Percentiles rank a stretch among this genome's conserved stretches.
Conservation (phyloP, 2,888 invertebrate species). For the Machimus atricapillus region DNA sequence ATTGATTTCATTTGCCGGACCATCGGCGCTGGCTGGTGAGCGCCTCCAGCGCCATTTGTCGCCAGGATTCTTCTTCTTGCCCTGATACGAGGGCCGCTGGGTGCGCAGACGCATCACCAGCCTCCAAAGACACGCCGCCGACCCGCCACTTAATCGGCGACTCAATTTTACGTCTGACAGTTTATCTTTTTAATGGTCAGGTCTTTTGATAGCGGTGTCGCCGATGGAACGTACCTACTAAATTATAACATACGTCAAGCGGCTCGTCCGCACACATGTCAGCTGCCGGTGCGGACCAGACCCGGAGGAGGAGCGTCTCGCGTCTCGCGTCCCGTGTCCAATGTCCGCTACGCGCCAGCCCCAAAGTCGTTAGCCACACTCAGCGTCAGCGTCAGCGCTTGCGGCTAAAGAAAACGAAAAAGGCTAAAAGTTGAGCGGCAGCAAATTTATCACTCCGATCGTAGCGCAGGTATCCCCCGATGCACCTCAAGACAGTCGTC, state of each 20-base stretch:
- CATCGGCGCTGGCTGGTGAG: neutral
- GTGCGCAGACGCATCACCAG: neutral
- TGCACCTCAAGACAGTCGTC: neutral
- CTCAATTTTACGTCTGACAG: conserved; percentile 48
- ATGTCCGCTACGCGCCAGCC: neutral
- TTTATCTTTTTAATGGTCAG: conserved; percentile 49
- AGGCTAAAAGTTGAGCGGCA: conserved; percentile 26
- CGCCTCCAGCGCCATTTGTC: neutral
- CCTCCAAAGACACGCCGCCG: neutral
- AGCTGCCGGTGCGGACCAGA: neutral
- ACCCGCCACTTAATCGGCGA: conserved; percentile 42
- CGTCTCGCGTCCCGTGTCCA: neutral
- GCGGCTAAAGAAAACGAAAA: neutral
- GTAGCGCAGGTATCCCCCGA: neutral
- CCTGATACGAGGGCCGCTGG: neutral
- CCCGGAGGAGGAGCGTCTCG: neutral
- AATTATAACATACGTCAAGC: conserved; percentile 43
- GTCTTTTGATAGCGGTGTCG: conserved; percentile 48
- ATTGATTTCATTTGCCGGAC: neutral
- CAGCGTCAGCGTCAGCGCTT: neutral
- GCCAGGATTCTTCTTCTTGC: neutral
- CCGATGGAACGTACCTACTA: conserved; percentile 43
- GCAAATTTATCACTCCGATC: conserved; percentile 39
- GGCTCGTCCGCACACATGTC: conserved; percentile 13
- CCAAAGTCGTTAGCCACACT: conserved; percentile 2